A percentile compares a stretch with the other conserved stretches of the same genome.
These are phyloP conservation scores for Ochropleura leucogaster DNA, from an alignment of 2,888 invertebrate species.

Conservation along the genomic window DNA sequence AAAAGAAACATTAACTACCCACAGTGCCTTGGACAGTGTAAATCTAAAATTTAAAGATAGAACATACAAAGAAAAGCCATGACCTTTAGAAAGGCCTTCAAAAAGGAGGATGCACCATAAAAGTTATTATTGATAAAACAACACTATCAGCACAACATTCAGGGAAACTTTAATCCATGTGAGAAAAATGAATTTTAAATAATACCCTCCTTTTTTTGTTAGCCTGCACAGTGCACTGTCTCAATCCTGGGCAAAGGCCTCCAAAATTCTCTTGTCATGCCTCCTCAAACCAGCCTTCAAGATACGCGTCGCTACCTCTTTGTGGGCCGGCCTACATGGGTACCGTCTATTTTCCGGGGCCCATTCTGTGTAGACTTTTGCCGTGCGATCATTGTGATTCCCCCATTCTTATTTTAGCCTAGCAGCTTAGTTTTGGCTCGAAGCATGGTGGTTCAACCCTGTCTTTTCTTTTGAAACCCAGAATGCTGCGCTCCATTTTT, in stretches of 20 bases:
- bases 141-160: not conserved
- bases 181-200: not conserved
- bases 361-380: not conserved
- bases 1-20: slow-evolving; percentile 26
- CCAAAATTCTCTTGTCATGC: not conserved
- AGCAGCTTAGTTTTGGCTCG: not conserved
- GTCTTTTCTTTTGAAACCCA: not conserved
- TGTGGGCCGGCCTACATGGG: not conserved
- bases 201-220: not conserved
- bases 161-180: not conserved
- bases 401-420: not conserved
- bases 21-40: slow-evolving; percentile 17
- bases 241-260: not conserved
- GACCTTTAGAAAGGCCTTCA: slow-evolving; percentile 1
- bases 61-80: slow-evolving; percentile 12
- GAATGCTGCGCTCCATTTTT: not conserved
- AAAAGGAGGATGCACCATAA: slow-evolving; percentile 4
- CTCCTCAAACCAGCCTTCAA: not conserved
- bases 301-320: not conserved
- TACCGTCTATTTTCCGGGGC: not conserved
- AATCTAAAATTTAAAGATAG: slow-evolving; percentile 16
- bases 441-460: not conserved
- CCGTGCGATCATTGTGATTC: not conserved
- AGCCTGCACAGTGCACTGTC: not conserved
- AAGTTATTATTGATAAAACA: not conserved